Evolutionary conservation across 2,888 invertebrate species (phyloP), one percentile per base, ranked within the genome.

Genomic region (Temnothorax rugatulus): DNA sequence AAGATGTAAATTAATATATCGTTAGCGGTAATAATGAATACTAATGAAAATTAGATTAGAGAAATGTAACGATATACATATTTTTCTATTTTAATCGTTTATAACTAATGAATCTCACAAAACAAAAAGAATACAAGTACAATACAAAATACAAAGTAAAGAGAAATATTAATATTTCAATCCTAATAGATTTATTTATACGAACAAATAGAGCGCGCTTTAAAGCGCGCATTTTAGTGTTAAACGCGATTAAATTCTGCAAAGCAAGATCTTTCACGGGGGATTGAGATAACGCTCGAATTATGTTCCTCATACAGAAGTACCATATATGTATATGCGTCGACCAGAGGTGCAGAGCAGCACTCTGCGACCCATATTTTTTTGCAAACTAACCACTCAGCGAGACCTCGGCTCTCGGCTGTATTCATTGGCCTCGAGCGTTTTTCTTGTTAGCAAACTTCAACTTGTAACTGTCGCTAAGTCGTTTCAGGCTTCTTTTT

Each of bases 401-500:
- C 66, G 76, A 76, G 54, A 82, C 57, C 47, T 38, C 25, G 34
- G 41, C 25, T 34, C 47, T 38, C 34, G 34, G 41, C 13, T 34
- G 54, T 47, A 82, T 76, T 82, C 59, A 75, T 76, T 47, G 34
- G 57, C 41, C 57, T 38, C 52, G 54, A 34, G 66, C 47, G 25
- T 44, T 82, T 34, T 82, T 64, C 66, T 76, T 64, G 57, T 76
- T 75, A 54, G 50, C 25, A n/a, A 82, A 44, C 69, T 79, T 52
- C 38, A 47, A 82, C 76, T 82, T 76, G 57, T 57, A 76, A 76
- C 34, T 76, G 76, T 82, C 82, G 47, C 57, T 59, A 82, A 82
- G 57, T 75, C 47, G 34, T 34, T 75, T 50, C 38, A 25, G 47
- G 15, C 34, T 64, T 82, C 25, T 38, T 76, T 82, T 59, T 52